A percentile compares a stretch with the other conserved stretches of the same genome.
Conservation (phyloP, 2,888 invertebrate species). For the Subacronicta megacephala region DNA sequence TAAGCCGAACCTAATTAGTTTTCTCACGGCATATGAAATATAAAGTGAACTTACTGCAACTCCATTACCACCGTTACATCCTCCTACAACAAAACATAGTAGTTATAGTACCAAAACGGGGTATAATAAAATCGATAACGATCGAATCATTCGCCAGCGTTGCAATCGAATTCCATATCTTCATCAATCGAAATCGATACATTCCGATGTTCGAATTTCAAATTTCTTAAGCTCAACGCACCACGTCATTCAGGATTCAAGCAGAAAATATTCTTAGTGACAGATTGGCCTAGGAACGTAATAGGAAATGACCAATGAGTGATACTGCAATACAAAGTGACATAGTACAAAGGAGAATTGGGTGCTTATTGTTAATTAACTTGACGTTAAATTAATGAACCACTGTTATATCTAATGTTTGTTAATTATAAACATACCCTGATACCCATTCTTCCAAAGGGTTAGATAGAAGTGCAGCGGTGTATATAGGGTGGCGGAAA, state of each 20-base stretch:
- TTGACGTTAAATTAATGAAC: slow-evolving; percentile 7
- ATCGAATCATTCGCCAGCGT: slow-evolving; percentile 21
- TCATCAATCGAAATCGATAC: slow-evolving; percentile 41
- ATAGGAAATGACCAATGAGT: slow-evolving; percentile 39
- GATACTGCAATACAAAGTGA: no score
- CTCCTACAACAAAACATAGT: slow-evolving; percentile 24
- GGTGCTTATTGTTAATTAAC: slow-evolving; percentile 32
- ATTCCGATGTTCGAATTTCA: slow-evolving; percentile 37
- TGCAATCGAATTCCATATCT: slow-evolving; percentile 54
- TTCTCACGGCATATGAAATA: slow-evolving; percentile 23
- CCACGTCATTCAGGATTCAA: slow-evolving; percentile 51
- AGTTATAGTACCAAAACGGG: slow-evolving; percentile 18
- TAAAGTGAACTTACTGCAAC: slow-evolving; percentile 1
- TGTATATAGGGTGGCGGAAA: no score
- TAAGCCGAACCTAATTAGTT: not conserved
- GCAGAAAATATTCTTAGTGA: slow-evolving; percentile 44
- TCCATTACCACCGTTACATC: slow-evolving; percentile 26
- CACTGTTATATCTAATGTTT: no score
- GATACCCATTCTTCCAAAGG: no score
- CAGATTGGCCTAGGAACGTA: slow-evolving; percentile 41
- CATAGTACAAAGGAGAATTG: slow-evolving; percentile 23
- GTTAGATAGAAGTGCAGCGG: not conserved
- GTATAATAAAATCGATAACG: slow-evolving; percentile 41
- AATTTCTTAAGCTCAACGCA: slow-evolving; percentile 43
- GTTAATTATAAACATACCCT: no score